A percentile compares a stretch with the other conserved stretches of the same genome.
Conservation (phyloP, 2,888 invertebrate genomes). For the Cancer borealis region DNA sequence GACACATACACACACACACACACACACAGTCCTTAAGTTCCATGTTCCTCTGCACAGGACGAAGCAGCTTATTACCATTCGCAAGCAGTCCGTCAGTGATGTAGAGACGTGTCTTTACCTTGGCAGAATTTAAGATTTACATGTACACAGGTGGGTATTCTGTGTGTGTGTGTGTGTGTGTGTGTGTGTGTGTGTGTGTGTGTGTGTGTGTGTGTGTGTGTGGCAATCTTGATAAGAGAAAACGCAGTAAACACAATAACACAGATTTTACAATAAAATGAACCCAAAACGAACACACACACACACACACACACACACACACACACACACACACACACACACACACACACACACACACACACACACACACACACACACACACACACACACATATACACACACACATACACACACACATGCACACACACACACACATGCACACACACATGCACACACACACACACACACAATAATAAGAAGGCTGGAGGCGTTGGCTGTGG, state of each 20-base stretch:
- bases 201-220: neutral
- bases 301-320: too few species aligned
- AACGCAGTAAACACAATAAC: too few species aligned
- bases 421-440: neutral
- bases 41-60: neutral
- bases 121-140: neutral
- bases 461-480: neutral
- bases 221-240: neutral
- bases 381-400: too few species aligned
- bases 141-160: neutral
- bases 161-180: constrained; percentile 28
- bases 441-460: neutral
- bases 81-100: neutral
- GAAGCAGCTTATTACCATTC: neutral
- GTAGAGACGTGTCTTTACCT: constrained; percentile 11
- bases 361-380: neutral
- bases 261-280: too few species aligned
- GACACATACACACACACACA: neutral
- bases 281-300: neutral
- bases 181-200: neutral
- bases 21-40: neutral
- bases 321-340: neutral
- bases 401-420: neutral
- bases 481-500: neutral
- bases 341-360: neutral